These are phyloP conservation scores for Hartigia nigra DNA, from an alignment of 2,888 invertebrate species.

Conservation along the genomic window DNA sequence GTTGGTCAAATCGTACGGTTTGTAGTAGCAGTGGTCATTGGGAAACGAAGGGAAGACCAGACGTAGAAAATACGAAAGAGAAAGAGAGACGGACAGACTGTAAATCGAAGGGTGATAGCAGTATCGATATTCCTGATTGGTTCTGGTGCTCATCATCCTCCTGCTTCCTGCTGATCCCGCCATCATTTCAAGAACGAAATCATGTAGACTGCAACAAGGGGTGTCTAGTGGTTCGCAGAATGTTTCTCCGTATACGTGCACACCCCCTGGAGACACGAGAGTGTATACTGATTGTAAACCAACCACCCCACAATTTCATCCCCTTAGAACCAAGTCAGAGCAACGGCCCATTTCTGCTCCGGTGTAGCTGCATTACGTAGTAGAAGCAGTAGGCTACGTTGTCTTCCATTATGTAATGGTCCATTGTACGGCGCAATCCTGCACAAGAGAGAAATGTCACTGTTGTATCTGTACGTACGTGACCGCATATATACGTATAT, in stretches of 20 bases:
- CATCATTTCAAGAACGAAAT: neutral
- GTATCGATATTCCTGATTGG: neutral
- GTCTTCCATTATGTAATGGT: slow-evolving; percentile 55
- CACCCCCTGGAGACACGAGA: neutral
- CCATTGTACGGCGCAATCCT: slow-evolving; percentile 48
- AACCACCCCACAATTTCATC: neutral
- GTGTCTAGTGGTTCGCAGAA: neutral
- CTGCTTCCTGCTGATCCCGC: neutral
- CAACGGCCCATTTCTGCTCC: slow-evolving; percentile 10
- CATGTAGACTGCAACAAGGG: neutral
- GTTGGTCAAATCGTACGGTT: slow-evolving; percentile 22
- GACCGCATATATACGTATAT: neutral
- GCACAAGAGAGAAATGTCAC: slow-evolving; percentile 2
- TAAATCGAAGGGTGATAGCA: neutral
- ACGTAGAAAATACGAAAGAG: neutral
- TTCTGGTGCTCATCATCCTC: neutral
- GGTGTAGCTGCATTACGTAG: slow-evolving; percentile 29
- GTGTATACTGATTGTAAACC: neutral
- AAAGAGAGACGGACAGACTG: neutral
- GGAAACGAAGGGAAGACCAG: neutral
- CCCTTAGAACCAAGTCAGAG: neutral
- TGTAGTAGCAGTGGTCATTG: neutral
- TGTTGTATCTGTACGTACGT: slow-evolving; percentile 18
- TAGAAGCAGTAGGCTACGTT: slow-evolving; percentile 31
- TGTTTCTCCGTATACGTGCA: neutral